phyloP scores from a whole-genome alignment of 1,140 invertebrate species.

The Trachelipus rathkii region DNA sequence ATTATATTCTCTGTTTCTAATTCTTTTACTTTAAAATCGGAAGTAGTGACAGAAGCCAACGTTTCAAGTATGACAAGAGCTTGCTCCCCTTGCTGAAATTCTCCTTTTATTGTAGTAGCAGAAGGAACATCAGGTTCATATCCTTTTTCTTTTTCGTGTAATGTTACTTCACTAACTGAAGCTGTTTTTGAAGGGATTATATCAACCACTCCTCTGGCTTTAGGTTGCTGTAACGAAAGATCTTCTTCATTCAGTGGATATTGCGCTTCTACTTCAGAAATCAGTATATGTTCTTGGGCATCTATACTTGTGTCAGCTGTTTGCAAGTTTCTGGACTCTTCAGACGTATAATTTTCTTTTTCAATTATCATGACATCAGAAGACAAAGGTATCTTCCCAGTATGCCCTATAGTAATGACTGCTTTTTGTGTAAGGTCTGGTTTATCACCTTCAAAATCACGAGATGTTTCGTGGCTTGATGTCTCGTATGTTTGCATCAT shows the following conservation, averaged over 20 bases:
- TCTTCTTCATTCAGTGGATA: background rate
- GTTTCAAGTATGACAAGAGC: conserved; percentile 35
- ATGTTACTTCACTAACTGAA: background rate
- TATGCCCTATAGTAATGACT: conserved; percentile 28
- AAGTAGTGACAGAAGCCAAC: conserved; percentile 22
- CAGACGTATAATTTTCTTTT: conserved; percentile 42
- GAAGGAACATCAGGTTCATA: too few species aligned
- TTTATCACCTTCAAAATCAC: conserved; percentile 2
- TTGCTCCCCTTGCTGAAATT: conserved; percentile 23
- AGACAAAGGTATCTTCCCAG: conserved; percentile 32
- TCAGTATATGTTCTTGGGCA: conserved; percentile 56
- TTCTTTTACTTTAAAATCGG: conserved; percentile 25
- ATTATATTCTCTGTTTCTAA: conserved; percentile 31
- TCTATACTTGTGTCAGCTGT: background rate
- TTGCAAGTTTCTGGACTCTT: conserved; percentile 46
- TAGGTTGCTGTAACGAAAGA: background rate
- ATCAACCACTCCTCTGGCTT: background rate
- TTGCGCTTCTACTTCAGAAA: conserved; percentile 47
- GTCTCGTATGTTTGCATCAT: conserved; percentile 17
- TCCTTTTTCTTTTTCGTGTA: background rate
- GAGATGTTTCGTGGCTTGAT: conserved; percentile 33
- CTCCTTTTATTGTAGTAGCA: too few species aligned
- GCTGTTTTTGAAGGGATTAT: background rate
- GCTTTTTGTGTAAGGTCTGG: conserved; percentile 26
- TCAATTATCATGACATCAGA: conserved; percentile 36